Percentiles rank a stretch among this genome's conserved stretches.
These are phyloP conservation scores for Cirrhinus molitorella DNA, from an alignment of 2,797 vertebrate species.

Conservation along the genomic window DNA sequence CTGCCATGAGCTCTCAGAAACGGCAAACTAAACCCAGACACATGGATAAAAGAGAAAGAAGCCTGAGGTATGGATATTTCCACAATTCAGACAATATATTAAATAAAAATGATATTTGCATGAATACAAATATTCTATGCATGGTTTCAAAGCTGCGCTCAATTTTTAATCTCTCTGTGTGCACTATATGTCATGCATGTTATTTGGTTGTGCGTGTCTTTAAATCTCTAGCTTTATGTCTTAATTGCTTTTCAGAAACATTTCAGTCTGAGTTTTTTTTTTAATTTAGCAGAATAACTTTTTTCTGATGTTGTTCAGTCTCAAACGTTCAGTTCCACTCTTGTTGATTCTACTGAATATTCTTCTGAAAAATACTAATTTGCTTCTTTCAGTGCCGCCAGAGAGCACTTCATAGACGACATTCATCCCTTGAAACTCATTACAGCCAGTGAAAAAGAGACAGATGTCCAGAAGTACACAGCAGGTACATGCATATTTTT, in stretches of 20 bases:
- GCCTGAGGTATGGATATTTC: conserved; percentile 70
- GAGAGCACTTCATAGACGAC: conserved; percentile 69
- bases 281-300: neutral
- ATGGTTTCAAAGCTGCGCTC: neutral
- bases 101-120: neutral
- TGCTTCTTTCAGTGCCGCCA: conserved; percentile 71
- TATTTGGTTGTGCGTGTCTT: neutral
- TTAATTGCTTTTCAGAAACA: neutral
- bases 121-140: neutral
- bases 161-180: neutral
- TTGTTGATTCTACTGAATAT: conserved; percentile 23
- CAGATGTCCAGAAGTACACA: conserved; percentile 19
- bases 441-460: conserved; percentile 54
- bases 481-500: conserved; percentile 3
- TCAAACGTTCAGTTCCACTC: conserved; percentile 19
- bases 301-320: neutral
- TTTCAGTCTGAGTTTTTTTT: neutral
- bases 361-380: conserved; percentile 37
- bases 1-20: conserved; percentile 71
- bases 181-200: neutral
- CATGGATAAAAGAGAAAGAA: conserved; percentile 77
- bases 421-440: conserved; percentile 56
- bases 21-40: conserved; percentile 77
- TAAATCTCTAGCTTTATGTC: neutral
- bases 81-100: neutral